phyloP scores from a whole-genome alignment of 2,888 invertebrate genomes.

The Trichogramma evanescens region DNA sequence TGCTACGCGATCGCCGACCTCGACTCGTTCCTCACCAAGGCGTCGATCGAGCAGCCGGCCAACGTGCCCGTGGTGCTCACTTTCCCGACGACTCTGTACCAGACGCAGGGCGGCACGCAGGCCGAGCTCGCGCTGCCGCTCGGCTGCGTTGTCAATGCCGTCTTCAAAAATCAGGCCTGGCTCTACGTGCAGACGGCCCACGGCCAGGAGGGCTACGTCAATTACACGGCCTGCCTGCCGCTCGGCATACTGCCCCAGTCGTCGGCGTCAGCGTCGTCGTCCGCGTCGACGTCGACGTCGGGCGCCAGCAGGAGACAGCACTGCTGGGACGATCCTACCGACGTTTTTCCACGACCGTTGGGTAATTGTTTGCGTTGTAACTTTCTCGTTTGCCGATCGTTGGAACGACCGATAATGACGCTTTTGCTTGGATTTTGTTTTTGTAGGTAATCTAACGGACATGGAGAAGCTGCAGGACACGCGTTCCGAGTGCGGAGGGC shows the following conservation, averaged over 20 bases:
- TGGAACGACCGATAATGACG: not conserved
- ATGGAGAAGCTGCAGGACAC: constrained; percentile 63
- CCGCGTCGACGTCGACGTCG: too few species aligned
- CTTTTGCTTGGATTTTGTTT: not conserved
- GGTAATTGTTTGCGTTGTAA: constrained; percentile 36
- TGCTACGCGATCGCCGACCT: constrained; percentile 70
- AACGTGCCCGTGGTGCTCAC: constrained; percentile 80
- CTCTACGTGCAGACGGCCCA: constrained; percentile 80
- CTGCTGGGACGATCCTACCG: constrained; percentile 76
- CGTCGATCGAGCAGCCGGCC: constrained; percentile 71
- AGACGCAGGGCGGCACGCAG: constrained; percentile 66
- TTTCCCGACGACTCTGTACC: constrained; percentile 66
- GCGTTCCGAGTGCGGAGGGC: constrained; percentile 61
- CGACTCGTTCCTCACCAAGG: constrained; percentile 72
- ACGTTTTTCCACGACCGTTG: constrained; percentile 72
- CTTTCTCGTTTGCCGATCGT: not conserved
- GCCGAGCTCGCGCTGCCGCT: constrained; percentile 65
- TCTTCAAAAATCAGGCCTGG: constrained; percentile 80
- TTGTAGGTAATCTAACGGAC: constrained; percentile 66
- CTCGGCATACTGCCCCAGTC: constrained; percentile 64
- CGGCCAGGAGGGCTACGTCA: constrained; percentile 75
- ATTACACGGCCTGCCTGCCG: constrained; percentile 70
- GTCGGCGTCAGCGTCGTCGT: constrained; percentile 33
- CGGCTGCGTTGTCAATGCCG: constrained; percentile 80
- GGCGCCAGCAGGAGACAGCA: constrained; percentile 45